phyloP scores from a whole-genome alignment of 1,140 invertebrate genomes.

The Amyelois transitella region DNA sequence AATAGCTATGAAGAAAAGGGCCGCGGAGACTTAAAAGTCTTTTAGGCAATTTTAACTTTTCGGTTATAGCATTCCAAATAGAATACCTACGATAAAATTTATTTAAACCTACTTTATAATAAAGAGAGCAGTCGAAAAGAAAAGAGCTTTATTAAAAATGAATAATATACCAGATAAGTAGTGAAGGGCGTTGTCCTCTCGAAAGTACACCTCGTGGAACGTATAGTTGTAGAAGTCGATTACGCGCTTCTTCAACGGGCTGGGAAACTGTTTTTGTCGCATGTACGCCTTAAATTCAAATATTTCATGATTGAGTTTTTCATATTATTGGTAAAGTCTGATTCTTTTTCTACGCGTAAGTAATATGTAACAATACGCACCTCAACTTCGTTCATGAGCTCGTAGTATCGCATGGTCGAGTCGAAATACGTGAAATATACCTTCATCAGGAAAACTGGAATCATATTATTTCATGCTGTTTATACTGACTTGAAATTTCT shows the following conservation, averaged over 20 bases:
- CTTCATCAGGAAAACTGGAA: conserved; percentile 33
- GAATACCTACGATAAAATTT: no score
- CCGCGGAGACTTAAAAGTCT: no score
- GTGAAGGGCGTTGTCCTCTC: conserved; percentile 23
- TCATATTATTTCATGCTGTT: background rate
- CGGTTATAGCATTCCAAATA: no score
- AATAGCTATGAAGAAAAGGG: no score
- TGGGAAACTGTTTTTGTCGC: conserved; percentile 36
- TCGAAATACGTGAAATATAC: conserved; percentile 27
- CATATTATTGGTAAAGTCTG: no score
- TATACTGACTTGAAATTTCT: background rate
- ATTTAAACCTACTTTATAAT: no score
- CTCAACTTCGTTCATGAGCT: conserved; percentile 40
- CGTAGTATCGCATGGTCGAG: conserved; percentile 27
- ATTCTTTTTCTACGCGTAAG: no score
- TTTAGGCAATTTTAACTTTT: no score
- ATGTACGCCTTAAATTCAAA: conserved; percentile 41
- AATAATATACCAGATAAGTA: conserved; percentile 25
- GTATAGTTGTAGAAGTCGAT: conserved; percentile 30
- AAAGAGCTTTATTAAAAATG: no score
- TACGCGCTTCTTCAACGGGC: conserved; percentile 25
- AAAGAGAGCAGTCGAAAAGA: no score
- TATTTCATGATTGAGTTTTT: no score
- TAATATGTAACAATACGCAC: conserved; percentile 11
- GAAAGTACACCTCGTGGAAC: conserved; percentile 32